Conservation (phyloP, 2,888 invertebrate species). For the Trichacis sp. region DNA sequence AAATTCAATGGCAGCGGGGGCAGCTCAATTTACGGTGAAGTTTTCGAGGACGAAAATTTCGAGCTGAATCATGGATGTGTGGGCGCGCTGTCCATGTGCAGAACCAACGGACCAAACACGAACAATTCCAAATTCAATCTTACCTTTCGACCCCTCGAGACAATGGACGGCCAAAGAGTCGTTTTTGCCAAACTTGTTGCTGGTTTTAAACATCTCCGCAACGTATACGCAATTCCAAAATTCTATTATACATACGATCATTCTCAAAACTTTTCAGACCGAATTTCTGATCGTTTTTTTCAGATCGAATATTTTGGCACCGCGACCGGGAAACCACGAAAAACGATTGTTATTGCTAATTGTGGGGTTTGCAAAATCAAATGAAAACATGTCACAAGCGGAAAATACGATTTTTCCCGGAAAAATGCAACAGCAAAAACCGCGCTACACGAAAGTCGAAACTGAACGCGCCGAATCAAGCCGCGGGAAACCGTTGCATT, state of each 20-base stretch:
- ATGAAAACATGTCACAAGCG: too few relatives aligned
- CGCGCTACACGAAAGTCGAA: too few relatives aligned
- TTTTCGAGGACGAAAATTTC: constrained; percentile 69
- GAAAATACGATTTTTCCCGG: too few relatives aligned
- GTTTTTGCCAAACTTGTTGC: constrained; percentile 72
- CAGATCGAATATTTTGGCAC: constrained; percentile 59
- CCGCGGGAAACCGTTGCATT: too few relatives aligned
- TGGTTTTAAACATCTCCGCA: constrained; percentile 53
- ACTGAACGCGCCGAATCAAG: too few relatives aligned
- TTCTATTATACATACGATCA: too few relatives aligned
- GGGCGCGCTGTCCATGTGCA: constrained; percentile 72
- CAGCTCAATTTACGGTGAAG: constrained; percentile 68
- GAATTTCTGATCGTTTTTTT: too few relatives aligned
- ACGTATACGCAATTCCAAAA: too few relatives aligned
- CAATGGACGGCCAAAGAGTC: constrained; percentile 71
- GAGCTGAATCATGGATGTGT: constrained; percentile 70
- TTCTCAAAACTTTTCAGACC: too few relatives aligned
- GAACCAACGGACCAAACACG: constrained; percentile 67
- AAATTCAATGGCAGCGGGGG: constrained; percentile 74
- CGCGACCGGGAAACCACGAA: constrained; percentile 55
- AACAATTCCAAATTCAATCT: constrained; percentile 73
- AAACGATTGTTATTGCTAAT: constrained; percentile 53
- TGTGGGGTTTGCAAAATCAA: constrained; percentile 58
- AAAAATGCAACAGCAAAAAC: too few relatives aligned
- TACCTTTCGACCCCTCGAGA: constrained; percentile 72